Evolutionary conservation across 2,113 vertebrate genomes (phyloP).

Genomic region (Mionectes macconnelli): DNA sequence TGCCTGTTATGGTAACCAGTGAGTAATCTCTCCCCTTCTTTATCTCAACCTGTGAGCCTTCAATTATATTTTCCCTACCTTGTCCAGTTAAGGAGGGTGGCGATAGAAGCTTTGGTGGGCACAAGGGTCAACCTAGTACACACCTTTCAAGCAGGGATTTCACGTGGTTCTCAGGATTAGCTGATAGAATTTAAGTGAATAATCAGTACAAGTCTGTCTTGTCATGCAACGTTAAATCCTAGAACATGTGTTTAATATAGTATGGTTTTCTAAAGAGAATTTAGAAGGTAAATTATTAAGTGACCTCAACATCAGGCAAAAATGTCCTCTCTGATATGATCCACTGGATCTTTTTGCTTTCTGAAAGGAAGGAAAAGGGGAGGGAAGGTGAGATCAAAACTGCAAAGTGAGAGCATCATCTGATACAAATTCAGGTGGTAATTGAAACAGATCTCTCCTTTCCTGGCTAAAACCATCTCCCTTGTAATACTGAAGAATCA

Average conservation of each 20-base stretch:
- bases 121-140: neutral
- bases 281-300: neutral
- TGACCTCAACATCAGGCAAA: neutral
- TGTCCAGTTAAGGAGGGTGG: neutral
- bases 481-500: neutral
- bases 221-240: neutral
- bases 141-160: neutral
- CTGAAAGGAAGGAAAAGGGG: neutral
- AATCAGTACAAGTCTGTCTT: neutral
- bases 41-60: rapidly evolving
- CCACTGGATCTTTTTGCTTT: neutral
- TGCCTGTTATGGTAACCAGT: too few species aligned
- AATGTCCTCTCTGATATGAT: neutral
- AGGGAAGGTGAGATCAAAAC: neutral
- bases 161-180: neutral
- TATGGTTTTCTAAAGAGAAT: neutral
- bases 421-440: neutral
- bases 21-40: neutral
- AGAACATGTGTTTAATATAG: neutral
- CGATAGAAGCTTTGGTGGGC: neutral
- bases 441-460: neutral
- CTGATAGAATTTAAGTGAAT: neutral
- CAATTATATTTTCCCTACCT: neutral
- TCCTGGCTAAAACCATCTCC: neutral
- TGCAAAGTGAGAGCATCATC: neutral